Percentiles rank a stretch among this genome's conserved stretches.
phyloP scores from a whole-genome alignment of 2,888 invertebrate genomes.

The Agrotis clavis region DNA sequence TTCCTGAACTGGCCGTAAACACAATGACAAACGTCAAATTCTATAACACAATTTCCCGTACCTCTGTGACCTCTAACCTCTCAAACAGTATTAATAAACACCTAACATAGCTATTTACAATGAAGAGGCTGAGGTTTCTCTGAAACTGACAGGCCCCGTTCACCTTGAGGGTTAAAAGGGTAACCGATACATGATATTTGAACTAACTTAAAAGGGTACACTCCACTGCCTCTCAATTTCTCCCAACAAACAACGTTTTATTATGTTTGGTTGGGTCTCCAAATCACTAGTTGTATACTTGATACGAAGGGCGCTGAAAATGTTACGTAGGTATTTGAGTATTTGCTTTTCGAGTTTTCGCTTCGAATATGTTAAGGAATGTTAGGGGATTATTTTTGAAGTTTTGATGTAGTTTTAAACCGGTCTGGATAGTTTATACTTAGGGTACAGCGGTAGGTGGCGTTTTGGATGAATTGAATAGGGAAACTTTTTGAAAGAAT shows the following conservation, averaged over 20 bases:
- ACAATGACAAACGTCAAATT: slow-evolving; percentile 7
- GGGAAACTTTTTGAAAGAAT: not conserved
- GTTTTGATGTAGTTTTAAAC: slow-evolving; percentile 14
- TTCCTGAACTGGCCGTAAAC: not conserved
- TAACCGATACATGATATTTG: slow-evolving; percentile 65
- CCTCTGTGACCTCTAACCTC: slow-evolving; percentile 5
- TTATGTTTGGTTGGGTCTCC: slow-evolving; percentile 57
- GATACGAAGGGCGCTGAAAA: slow-evolving; percentile 27
- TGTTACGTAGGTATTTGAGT: slow-evolving; percentile 27
- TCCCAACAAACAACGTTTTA: slow-evolving; percentile 56
- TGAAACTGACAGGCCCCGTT: slow-evolving; percentile 17
- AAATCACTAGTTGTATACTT: slow-evolving; percentile 43
- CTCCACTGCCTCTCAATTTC: slow-evolving; percentile 61
- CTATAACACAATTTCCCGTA: not conserved
- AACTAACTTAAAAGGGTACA: slow-evolving; percentile 62
- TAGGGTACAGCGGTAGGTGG: not conserved
- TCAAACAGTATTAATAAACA: slow-evolving; percentile 24
- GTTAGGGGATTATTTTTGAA: slow-evolving; percentile 25
- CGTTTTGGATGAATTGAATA: not conserved
- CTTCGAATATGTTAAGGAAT: slow-evolving; percentile 25
- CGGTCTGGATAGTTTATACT: not conserved
- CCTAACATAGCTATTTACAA: slow-evolving; percentile 18
- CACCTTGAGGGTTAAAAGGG: slow-evolving; percentile 57
- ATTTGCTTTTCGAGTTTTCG: slow-evolving; percentile 34
- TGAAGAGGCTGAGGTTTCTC: slow-evolving; percentile 30